Percentiles rank a stretch among this genome's conserved stretches.
phyloP scores from a whole-genome alignment of 2,888 invertebrate species.

The Blastobasis lacticolella region DNA sequence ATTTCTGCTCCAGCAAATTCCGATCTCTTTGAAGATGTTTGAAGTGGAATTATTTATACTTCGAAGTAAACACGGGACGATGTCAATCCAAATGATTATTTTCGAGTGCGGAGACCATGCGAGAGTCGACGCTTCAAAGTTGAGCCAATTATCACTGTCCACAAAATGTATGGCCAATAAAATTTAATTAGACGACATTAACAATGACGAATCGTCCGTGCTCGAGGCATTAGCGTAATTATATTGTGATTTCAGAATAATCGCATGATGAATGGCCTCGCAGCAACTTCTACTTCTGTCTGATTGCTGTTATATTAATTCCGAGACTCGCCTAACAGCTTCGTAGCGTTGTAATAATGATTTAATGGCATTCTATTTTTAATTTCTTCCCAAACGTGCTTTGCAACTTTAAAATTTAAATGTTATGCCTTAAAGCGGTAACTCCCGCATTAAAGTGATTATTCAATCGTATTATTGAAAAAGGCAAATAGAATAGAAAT shows the following conservation, averaged over 20 bases:
- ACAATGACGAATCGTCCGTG: conserved; percentile 47
- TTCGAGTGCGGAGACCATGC: too few relatives aligned
- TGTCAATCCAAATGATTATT: too few relatives aligned
- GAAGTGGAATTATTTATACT: too few relatives aligned
- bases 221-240: conserved; percentile 49
- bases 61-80: too few relatives aligned
- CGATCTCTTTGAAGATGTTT: too few relatives aligned
- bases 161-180: conserved; percentile 44
- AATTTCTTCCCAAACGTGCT: not conserved
- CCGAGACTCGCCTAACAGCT: conserved; percentile 29
- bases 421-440: too few relatives aligned
- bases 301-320: conserved; percentile 37
- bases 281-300: conserved; percentile 39
- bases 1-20: too few relatives aligned
- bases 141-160: conserved; percentile 24
- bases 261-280: conserved; percentile 50
- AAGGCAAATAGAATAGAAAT: too few relatives aligned
- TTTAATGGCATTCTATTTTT: conserved; percentile 6
- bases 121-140: conserved; percentile 9
- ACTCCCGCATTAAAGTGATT: too few relatives aligned
- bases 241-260: conserved; percentile 61
- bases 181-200: conserved; percentile 57
- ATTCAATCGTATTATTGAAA: too few relatives aligned
- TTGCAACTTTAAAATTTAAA: too few relatives aligned
- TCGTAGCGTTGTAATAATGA: conserved; percentile 23